Evolutionary conservation across 2,797 vertebrate genomes (phyloP).

Genomic region (Melanotaenia boesemani): DNA sequence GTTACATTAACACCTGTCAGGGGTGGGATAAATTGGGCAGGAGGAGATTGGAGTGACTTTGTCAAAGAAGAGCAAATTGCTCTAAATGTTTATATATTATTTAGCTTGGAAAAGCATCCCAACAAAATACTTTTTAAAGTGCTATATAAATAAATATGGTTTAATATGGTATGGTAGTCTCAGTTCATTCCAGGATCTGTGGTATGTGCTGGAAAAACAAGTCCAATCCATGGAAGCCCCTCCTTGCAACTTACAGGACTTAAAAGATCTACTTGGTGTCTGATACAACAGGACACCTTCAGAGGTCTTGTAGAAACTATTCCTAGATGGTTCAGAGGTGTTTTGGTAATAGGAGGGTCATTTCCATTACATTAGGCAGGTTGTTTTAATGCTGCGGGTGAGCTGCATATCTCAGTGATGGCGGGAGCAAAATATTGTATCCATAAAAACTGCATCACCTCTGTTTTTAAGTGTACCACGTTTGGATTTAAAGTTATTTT

Average conservation of each 20-base stretch:
- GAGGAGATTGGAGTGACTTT: neutral
- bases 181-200: neutral
- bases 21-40: neutral
- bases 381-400: neutral
- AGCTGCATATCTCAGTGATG: neutral
- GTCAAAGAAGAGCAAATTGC: neutral
- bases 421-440: neutral
- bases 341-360: neutral
- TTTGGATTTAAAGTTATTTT: neutral
- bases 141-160: too few relatives aligned
- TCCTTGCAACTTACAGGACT: neutral
- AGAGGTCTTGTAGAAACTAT: neutral
- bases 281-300: neutral
- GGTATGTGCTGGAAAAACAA: constrained; percentile 2
- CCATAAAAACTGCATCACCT: neutral
- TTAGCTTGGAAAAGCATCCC: too few relatives aligned
- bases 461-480: neutral
- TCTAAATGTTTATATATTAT: too few relatives aligned
- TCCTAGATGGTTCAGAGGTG: neutral
- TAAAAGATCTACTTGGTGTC: neutral
- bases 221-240: neutral
- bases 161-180: neutral
- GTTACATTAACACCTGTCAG: neutral
- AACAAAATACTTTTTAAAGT: too few relatives aligned
- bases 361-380: neutral